Base-by-base conservation (phyloP, 2,113 vertebrate genomes). In the Urocynchramus pylzowi region DNA sequence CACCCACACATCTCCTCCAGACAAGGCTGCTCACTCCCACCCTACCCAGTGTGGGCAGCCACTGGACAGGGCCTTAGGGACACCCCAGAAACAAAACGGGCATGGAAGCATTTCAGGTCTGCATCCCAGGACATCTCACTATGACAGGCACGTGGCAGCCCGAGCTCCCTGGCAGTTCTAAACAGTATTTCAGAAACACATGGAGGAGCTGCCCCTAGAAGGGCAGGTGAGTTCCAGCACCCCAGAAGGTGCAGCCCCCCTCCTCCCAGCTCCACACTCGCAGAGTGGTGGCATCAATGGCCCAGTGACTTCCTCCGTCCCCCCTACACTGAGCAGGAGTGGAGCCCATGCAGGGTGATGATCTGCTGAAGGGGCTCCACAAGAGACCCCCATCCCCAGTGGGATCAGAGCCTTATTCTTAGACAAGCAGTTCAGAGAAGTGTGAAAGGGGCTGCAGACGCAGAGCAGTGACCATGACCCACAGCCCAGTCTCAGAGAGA, bases 141-240 rank as follows among this genome's bases (percentile, higher is more conserved):
- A 0, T 0, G 0, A 26, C 24, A 14, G 2, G 74, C 35, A 56
- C 2, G 1, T 0, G 26, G 73, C 80, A 84, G 84, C 30, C 63
- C 0, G 1, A 39, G 80, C 44, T 67, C 37, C 15, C 26, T 10
- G 52, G 45, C 63, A 74, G 28, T 1, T 84, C 59, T 56, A 44
- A 54, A 6, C 28, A 37, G 26, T 1, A 12, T 26, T 59, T 53
- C 60, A 56, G 24, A 26, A 35, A 13, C 7, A 10, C 5, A 2
- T 1, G 16, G 45, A 39, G 54, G 56, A 49, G 47, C 64, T 57
- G 60, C 6, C 49, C 59, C 42, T 17, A 9, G 68, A 37, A 77
- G 76, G 47, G 37, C 5, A 18, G 16, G 56, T 41, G 52, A 83
- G 79, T 56, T 63, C 42, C 5, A 3, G 52, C 64, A 78, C 2